Percentiles rank a stretch among this genome's conserved stretches.
Conservation (phyloP, 2,888 invertebrate genomes). For the Zeuzera pyrina region DNA sequence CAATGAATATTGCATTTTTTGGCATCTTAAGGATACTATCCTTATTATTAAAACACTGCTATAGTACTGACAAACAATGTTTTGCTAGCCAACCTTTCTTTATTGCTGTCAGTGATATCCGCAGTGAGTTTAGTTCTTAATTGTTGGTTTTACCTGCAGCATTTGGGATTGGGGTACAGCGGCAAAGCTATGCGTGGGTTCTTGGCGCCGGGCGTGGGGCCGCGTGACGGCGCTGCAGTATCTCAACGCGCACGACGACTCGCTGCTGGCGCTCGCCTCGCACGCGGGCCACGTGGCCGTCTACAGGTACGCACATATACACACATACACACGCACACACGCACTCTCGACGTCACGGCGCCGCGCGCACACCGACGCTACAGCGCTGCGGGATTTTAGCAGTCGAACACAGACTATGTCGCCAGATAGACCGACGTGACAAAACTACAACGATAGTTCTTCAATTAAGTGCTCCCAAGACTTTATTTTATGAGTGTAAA, state of each 20-base stretch:
- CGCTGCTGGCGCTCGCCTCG: slow-evolving; percentile 82
- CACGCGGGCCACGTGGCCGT: slow-evolving; percentile 85
- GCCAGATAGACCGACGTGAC: slow-evolving; percentile 2
- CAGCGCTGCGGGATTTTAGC: too few relatives aligned
- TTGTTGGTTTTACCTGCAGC: slow-evolving; percentile 38
- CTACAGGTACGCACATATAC: slow-evolving; percentile 68
- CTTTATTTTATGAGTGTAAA: too few relatives aligned
- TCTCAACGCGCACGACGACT: slow-evolving; percentile 87
- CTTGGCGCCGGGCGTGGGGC: slow-evolving; percentile 68
- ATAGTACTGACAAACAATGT: too few relatives aligned
- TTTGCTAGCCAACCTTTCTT: too few relatives aligned
- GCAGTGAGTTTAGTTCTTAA: not conserved
- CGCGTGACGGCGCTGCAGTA: slow-evolving; percentile 89
- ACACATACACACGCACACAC: too few relatives aligned
- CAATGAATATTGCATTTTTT: too few relatives aligned
- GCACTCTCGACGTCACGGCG: too few relatives aligned
- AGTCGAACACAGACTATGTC: too few relatives aligned
- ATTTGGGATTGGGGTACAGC: slow-evolving; percentile 89
- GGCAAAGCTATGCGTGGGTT: slow-evolving; percentile 76
- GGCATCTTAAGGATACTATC: too few relatives aligned
- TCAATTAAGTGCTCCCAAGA: too few relatives aligned
- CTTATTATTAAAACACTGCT: too few relatives aligned
- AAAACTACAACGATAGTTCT: not conserved
- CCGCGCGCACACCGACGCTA: too few relatives aligned
- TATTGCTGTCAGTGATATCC: not conserved